Conservation (phyloP, 2,797 vertebrate species). For the Balearica regulorum region DNA sequence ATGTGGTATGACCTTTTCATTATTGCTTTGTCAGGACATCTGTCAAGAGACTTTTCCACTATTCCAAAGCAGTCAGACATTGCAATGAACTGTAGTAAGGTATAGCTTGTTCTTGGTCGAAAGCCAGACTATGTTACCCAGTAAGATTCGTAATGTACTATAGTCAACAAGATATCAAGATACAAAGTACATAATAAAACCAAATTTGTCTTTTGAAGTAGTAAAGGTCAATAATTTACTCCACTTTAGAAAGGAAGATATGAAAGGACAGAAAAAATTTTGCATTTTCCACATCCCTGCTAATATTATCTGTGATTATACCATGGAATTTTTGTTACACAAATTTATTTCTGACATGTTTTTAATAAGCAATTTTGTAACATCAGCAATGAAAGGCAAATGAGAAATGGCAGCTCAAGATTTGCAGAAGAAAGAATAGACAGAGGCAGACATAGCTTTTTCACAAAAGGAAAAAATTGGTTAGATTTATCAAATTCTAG, state of each 20-base stretch:
- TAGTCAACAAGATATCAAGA: neutral
- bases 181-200: neutral
- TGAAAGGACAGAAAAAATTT: neutral
- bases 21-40: conserved; percentile 61
- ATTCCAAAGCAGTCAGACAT: neutral
- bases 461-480: neutral
- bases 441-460: neutral
- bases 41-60: conserved; percentile 38
- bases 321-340: neutral
- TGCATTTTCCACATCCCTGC: neutral
- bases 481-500: neutral
- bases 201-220: neutral
- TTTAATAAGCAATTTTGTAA: neutral
- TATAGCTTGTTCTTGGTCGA: neutral
- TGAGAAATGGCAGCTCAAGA: neutral
- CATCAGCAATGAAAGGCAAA: neutral
- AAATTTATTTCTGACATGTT: neutral
- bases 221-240: neutral
- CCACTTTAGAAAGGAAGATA: neutral
- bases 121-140: neutral
- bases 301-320: neutral
- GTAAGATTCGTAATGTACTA: neutral
- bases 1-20: conserved; percentile 50
- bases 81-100: neutral
- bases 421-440: neutral